Evolutionary conservation across 2,888 invertebrate genomes (phyloP).

Genomic region (Chalcis sispes): DNA sequence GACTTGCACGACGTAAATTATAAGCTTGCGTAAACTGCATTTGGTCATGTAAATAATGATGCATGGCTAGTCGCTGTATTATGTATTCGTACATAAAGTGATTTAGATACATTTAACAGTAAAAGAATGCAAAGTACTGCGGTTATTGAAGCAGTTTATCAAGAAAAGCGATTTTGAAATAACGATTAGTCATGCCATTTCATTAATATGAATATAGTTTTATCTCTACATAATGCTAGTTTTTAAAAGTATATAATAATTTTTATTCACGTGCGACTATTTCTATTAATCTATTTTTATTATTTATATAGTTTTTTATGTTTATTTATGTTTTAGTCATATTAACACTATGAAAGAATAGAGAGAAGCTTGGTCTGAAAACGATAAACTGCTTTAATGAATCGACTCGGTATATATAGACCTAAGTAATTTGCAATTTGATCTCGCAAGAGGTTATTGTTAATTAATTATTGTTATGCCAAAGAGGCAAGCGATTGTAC

Average conservation of each 20-base stretch:
- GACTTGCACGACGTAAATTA: constrained; percentile 23
- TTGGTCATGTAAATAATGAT: constrained; percentile 25
- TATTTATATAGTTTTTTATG: constrained; percentile 37
- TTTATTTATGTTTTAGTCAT: constrained; percentile 47
- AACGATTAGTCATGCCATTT: constrained; percentile 5
- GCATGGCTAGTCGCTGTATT: constrained; percentile 32
- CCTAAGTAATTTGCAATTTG: constrained; percentile 52
- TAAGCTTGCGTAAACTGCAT: constrained; percentile 39
- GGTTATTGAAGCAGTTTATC: constrained; percentile 53
- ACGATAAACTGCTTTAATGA: constrained; percentile 45
- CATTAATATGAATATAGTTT: constrained; percentile 28
- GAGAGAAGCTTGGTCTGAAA: not conserved
- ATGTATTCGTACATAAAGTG: constrained; percentile 52
- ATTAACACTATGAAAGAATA: constrained; percentile 22
- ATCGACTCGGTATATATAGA: constrained; percentile 36
- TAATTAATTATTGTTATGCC: constrained; percentile 58
- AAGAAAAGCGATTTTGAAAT: constrained; percentile 8
- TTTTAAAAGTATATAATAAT: constrained; percentile 23
- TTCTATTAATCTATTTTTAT: constrained; percentile 30
- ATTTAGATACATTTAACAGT: constrained; percentile 20
- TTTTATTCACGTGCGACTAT: constrained; percentile 25
- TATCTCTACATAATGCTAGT: constrained; percentile 12
- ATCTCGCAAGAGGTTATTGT: constrained; percentile 57
- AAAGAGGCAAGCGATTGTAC: constrained; percentile 50
- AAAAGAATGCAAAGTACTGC: constrained; percentile 29